These are phyloP conservation scores for Serilophus lunatus DNA, from an alignment of 2,113 vertebrate species.

Conservation along the genomic window DNA sequence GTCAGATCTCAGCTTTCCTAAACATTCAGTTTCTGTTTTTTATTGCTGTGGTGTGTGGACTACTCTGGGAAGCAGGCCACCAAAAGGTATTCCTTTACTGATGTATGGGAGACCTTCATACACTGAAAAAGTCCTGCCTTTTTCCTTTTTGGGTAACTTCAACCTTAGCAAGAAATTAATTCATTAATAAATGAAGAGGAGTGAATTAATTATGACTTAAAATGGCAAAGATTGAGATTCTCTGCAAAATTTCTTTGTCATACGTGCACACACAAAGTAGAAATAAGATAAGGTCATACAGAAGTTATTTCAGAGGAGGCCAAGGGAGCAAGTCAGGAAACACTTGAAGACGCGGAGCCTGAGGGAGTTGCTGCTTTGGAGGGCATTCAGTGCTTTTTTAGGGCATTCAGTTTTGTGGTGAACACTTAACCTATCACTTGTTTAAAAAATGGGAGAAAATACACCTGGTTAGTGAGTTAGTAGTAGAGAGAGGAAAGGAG, in stretches of 20 bases:
- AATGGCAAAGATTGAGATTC: conserved; percentile 8
- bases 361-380: not conserved
- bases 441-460: not conserved
- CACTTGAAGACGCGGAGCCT: not conserved
- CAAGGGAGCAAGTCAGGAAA: not conserved
- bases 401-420: not conserved
- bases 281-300: not conserved
- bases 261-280: not conserved
- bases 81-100: not conserved
- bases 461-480: not conserved
- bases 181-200: conserved; percentile 41
- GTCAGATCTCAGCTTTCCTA: not conserved
- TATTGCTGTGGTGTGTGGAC: not conserved
- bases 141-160: not conserved
- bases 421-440: not conserved
- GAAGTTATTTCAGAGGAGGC: not conserved
- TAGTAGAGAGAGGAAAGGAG: not conserved
- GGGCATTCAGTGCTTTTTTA: too few relatives aligned
- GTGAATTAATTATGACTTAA: conserved; percentile 2
- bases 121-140: not conserved
- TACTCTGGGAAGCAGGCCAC: not conserved
- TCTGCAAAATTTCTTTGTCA: not conserved
- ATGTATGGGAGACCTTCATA: not conserved
- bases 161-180: conserved; percentile 22
- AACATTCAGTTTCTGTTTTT: not conserved